Base-by-base conservation (phyloP, 2,888 invertebrate species). In the Strigamia maritima region DNA sequence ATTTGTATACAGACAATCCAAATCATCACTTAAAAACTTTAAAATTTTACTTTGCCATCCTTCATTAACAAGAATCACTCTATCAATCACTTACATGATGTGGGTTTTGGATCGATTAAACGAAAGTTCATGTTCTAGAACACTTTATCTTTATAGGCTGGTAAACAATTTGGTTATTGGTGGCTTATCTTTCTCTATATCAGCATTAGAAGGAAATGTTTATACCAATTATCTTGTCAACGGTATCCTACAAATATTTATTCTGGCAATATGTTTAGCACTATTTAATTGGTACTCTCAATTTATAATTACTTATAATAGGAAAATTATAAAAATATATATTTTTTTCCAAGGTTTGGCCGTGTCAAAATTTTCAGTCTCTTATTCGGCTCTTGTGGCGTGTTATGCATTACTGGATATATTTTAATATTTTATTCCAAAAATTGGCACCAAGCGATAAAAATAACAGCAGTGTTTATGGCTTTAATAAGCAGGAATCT, bases 401-500 rank as follows among this genome's bases (percentile, higher is more conserved):
- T 75, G 10, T 8, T 38, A 16, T 19, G 22, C 10, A 38, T 14
- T 16, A 12, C 22, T 2, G 75, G 75, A 75, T 75, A 35, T 22
- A 75, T 75, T 0, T 35, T 75, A n/a, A 75, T 40, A 19, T 75
- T n/a, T n/a, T 75, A 75, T 75, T 75, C 75, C 4, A 35, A 38
- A 40, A 3, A 75, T 35, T 75, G 38, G 75, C 28, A 40, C 8
- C 35, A 38, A 70, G 12, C 28, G 7, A 70, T 70, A 4, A 12
- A 70, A 28, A 26, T n/a, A 10, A 12, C 28, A 8, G 70, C 70
- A 26, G 2, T 70, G 4, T 24, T 70, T 28, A 70, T 70, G 70
- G 70, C 28, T 28, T 28, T 70, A 26, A 4, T 28, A 1, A 70
- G 70, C 28, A 24, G n/a, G 14, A 70, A 7, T 28, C 24, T 70